These are phyloP conservation scores for Gymnoscopelus microlampas DNA, from an alignment of 2,797 vertebrate species.

Conservation along the genomic window DNA sequence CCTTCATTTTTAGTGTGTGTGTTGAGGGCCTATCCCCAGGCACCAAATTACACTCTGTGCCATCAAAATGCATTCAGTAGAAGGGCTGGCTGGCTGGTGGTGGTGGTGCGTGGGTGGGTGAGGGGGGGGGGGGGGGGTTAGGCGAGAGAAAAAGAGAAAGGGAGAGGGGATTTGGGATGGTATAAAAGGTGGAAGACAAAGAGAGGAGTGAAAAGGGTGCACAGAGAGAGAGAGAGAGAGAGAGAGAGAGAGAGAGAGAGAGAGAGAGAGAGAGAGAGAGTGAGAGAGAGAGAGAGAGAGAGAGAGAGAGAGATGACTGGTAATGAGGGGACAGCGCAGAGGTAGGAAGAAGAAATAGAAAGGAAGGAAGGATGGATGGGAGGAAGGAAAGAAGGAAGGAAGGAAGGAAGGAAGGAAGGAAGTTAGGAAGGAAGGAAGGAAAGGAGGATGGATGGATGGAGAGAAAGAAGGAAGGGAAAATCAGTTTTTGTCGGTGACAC, in stretches of 20 bases:
- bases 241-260: constrained; percentile 41
- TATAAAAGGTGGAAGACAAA: constrained; percentile 35
- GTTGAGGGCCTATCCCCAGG: constrained; percentile 62
- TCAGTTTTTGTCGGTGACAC: too few species aligned
- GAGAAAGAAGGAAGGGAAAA: constrained; percentile 3
- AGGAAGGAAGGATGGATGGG: background rate
- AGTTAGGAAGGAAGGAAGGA: background rate
- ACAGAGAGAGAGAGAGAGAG: constrained; percentile 31
- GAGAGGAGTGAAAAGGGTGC: background rate
- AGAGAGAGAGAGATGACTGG: constrained; percentile 11
- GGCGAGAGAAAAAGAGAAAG: constrained; percentile 28
- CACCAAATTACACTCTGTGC: constrained; percentile 70
- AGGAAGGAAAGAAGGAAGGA: background rate
- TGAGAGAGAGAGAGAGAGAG: background rate
- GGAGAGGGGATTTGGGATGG: constrained; percentile 37
- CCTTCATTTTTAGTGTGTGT: constrained; percentile 66
- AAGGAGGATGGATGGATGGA: background rate
- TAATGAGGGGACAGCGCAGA: background rate
- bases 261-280: constrained; percentile 19
- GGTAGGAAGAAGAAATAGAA: constrained; percentile 36
- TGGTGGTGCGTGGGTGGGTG: constrained; percentile 3
- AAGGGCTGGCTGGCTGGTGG: constrained; percentile 17
- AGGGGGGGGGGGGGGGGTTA: background rate
- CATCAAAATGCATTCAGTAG: constrained; percentile 54
- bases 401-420: background rate